phyloP scores from a whole-genome alignment of 2,113 vertebrate species.

The Agelaius phoeniceus region DNA sequence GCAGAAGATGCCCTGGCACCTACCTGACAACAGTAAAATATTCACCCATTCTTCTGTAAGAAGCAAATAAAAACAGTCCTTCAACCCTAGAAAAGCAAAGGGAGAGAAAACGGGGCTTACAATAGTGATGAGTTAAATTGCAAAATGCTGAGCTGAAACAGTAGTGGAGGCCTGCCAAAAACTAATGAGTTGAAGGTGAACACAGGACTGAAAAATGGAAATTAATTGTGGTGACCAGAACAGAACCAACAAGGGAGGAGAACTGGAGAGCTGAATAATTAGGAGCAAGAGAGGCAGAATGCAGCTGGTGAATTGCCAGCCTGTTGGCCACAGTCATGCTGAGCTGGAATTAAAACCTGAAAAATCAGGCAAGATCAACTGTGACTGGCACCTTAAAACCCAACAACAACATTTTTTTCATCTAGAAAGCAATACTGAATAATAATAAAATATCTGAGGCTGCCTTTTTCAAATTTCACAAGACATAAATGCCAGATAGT shows the following conservation, averaged over 20 bases:
- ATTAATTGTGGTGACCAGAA: constrained; percentile 13
- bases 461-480: background rate
- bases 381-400: background rate
- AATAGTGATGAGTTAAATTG: background rate
- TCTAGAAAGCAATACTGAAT: background rate
- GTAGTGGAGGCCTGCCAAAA: background rate
- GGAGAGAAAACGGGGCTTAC: background rate
- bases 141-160: background rate
- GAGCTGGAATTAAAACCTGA: background rate
- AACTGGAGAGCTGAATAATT: background rate
- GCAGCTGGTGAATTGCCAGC: background rate
- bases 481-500: background rate
- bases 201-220: background rate
- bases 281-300: background rate
- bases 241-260: background rate
- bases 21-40: background rate
- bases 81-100: background rate
- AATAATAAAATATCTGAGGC: background rate
- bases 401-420: background rate
- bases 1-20: background rate
- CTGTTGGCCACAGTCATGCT: background rate
- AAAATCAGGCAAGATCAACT: background rate
- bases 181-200: background rate
- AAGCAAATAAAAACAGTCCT: background rate
- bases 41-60: background rate